A percentile compares a stretch with the other conserved stretches of the same genome.
Conservation (phyloP, 2,888 invertebrate species). For the Periphyllus acericola region DNA sequence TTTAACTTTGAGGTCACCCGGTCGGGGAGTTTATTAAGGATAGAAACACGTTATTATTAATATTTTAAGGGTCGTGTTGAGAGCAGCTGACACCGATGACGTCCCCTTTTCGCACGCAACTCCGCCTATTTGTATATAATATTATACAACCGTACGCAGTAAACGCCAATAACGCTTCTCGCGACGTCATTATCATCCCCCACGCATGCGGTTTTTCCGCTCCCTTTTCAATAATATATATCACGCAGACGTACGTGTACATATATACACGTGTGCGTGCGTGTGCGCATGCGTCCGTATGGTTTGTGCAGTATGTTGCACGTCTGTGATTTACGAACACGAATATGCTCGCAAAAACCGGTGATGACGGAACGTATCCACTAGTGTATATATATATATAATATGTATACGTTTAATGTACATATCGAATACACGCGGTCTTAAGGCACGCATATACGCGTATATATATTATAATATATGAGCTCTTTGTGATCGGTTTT, state of each 20-base stretch:
- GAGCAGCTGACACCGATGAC: not conserved
- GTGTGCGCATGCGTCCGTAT: not conserved
- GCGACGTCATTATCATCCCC: not conserved
- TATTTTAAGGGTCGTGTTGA: not conserved
- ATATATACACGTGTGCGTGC: not conserved
- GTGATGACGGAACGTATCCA: not conserved
- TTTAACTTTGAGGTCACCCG: too few species aligned
- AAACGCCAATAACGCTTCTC: not conserved
- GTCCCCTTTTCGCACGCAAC: not conserved
- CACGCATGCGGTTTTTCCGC: not conserved
- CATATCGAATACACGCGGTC: not conserved
- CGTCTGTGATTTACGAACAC: slow-evolving; percentile 23
- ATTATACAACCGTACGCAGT: not conserved
- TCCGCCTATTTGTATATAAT: not conserved
- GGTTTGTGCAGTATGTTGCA: not conserved
- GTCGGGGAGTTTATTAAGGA: too few species aligned
- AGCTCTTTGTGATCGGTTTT: slow-evolving; percentile 47
- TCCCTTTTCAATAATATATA: not conserved
- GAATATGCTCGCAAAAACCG: not conserved
- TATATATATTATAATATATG: slow-evolving; percentile 3
- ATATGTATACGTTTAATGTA: too few species aligned
- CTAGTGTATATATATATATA: too few species aligned
- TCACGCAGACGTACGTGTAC: not conserved
- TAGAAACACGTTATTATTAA: too few species aligned
- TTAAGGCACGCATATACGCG: slow-evolving; percentile 4